Evolutionary conservation across 2,797 vertebrate species (phyloP).

Genomic region (Agapornis canus): DNA sequence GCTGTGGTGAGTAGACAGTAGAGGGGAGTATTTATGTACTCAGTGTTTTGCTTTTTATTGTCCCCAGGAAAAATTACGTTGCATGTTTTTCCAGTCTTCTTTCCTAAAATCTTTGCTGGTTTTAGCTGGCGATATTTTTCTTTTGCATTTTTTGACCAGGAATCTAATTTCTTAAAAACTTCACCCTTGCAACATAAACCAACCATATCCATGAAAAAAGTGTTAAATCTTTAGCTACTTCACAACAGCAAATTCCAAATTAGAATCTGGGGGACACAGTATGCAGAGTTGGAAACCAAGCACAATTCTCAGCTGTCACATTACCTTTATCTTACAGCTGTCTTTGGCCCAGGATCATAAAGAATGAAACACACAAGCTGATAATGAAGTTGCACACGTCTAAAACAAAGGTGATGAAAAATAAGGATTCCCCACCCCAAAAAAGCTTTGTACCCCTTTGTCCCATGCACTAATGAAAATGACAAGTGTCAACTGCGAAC

Average conservation of each 20-base stretch:
- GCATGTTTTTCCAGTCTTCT: not conserved
- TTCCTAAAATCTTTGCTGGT: not conserved
- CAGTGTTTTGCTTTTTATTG: not conserved
- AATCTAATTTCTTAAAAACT: not conserved
- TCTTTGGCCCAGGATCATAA: not conserved
- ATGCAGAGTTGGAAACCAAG: not conserved
- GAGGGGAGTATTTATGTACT: not conserved
- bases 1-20: not conserved
- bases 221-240: not conserved
- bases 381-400: not conserved
- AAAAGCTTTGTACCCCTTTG: not conserved
- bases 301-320: not conserved
- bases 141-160: not conserved
- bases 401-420: not conserved
- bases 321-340: not conserved
- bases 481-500: accelerated
- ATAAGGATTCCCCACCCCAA: accelerated
- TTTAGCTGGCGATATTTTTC: not conserved
- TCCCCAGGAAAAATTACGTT: not conserved
- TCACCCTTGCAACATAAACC: not conserved
- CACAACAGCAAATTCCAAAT: not conserved
- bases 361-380: not conserved
- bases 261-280: not conserved
- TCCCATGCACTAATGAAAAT: not conserved
- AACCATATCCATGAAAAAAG: not conserved